These are phyloP conservation scores for Trematocara variabile DNA, from an alignment of 2,113 vertebrate genomes.

Conservation along the genomic window DNA sequence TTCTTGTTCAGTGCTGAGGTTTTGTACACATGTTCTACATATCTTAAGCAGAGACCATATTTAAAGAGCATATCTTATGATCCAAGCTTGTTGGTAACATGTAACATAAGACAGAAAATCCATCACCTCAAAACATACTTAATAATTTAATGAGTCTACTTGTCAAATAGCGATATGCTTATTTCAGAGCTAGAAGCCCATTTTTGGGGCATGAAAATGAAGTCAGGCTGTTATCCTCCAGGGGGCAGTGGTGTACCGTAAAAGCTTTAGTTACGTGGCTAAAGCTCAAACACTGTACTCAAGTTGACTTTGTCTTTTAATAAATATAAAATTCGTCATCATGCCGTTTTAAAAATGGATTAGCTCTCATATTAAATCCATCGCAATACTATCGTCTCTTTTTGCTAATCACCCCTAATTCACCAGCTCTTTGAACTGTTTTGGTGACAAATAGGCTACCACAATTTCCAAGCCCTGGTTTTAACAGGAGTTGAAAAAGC, in stretches of 20 bases:
- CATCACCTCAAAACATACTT: not conserved
- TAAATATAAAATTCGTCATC: not conserved
- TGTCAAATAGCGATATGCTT: not conserved
- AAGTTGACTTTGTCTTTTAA: slow-evolving; percentile 5
- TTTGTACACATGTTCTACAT: not conserved
- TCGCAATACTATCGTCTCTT: not conserved
- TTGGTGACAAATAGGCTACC: not conserved
- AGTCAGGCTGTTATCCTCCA: slow-evolving; percentile 6
- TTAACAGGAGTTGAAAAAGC: not conserved
- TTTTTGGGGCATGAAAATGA: not conserved
- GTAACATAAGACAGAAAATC: not conserved
- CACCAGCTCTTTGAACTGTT: slow-evolving; percentile 20
- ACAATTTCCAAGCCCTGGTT: not conserved
- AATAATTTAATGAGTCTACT: not conserved
- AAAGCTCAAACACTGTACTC: not conserved
- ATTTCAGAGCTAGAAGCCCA: not conserved
- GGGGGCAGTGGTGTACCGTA: slow-evolving; percentile 36
- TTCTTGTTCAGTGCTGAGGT: no score
- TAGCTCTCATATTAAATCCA: not conserved
- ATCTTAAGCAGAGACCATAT: not conserved
- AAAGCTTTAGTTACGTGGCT: not conserved
- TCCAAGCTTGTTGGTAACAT: not conserved
- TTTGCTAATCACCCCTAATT: slow-evolving; percentile 26
- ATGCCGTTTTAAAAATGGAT: slow-evolving; percentile 2
- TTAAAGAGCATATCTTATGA: not conserved